These are phyloP conservation scores for Lepidotrigona ventralis DNA, from an alignment of 1,140 invertebrate species.

Conservation along the genomic window DNA sequence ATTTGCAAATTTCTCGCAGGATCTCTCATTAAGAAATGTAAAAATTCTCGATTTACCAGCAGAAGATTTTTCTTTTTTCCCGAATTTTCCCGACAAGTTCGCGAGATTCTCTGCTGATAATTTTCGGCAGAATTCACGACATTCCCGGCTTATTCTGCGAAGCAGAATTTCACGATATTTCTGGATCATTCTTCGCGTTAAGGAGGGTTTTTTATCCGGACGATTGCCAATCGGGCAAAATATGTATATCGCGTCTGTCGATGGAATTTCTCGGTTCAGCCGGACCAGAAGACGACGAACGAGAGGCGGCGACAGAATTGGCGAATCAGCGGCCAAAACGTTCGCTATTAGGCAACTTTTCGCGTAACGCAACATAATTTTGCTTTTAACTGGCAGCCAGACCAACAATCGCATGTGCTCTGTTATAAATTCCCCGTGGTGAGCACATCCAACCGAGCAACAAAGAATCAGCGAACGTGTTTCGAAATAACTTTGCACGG, in stretches of 20 bases:
- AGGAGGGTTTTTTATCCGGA: background rate
- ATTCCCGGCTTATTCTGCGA: too few species aligned
- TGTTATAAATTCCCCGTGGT: background rate
- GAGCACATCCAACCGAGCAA: too few species aligned
- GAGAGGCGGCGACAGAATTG: background rate
- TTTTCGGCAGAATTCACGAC: too few species aligned
- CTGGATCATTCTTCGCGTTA: background rate
- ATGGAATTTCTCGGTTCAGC: background rate
- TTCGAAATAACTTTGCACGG: background rate
- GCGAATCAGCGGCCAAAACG: constrained; percentile 8
- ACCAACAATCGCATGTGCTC: constrained; percentile 2
- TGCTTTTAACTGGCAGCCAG: background rate
- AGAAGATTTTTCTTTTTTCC: too few species aligned
- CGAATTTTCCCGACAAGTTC: too few species aligned
- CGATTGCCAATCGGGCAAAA: background rate
- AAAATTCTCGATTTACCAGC: too few species aligned
- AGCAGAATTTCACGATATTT: too few species aligned
- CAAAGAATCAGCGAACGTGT: background rate
- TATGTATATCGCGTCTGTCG: background rate
- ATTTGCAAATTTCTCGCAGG: too few species aligned
- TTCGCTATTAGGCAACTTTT: constrained; percentile 7
- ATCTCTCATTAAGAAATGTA: too few species aligned
- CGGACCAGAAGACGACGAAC: background rate
- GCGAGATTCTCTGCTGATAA: too few species aligned
- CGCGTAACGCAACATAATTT: background rate